Percentiles rank a stretch among this genome's conserved stretches.
Conservation (phyloP, 2,113 vertebrate genomes). For the Toxotes chatareus region DNA sequence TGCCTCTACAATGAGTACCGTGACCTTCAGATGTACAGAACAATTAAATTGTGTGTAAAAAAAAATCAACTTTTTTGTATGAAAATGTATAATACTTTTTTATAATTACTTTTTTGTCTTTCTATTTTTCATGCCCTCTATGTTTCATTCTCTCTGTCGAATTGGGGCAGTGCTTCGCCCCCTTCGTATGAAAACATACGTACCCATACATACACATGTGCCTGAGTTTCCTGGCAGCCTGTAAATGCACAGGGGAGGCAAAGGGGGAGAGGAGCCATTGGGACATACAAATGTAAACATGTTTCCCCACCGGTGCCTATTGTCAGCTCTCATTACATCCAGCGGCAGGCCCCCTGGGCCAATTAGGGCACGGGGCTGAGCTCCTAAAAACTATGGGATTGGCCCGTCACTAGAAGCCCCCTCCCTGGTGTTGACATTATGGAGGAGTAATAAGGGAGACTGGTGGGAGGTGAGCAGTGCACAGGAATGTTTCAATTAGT, state of each 20-base stretch:
- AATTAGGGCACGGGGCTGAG: slow-evolving; percentile 49
- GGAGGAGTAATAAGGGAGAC: slow-evolving; percentile 26
- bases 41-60: too few relatives aligned
- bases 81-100: too few relatives aligned
- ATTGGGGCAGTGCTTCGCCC: background rate
- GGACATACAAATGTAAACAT: slow-evolving; percentile 46
- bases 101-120: background rate
- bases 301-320: slow-evolving; percentile 52
- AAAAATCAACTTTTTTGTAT: too few relatives aligned
- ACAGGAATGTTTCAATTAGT: slow-evolving; percentile 62
- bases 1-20: too few relatives aligned
- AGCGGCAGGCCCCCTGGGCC: slow-evolving; percentile 39
- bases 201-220: background rate
- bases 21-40: too few relatives aligned
- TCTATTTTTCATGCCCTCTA: slow-evolving; percentile 2
- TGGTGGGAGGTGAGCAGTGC: slow-evolving; percentile 31
- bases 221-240: slow-evolving; percentile 7
- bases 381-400: slow-evolving; percentile 30
- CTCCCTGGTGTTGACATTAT: slow-evolving; percentile 35
- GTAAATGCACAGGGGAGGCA: slow-evolving; percentile 3
- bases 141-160: slow-evolving; percentile 37
- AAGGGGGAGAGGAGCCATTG: slow-evolving; percentile 7
- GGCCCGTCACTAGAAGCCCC: background rate
- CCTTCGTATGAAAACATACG: background rate
- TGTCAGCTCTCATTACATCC: slow-evolving; percentile 68